Conservation (phyloP, 2,113 vertebrate species). For the Etheostoma cragini region DNA sequence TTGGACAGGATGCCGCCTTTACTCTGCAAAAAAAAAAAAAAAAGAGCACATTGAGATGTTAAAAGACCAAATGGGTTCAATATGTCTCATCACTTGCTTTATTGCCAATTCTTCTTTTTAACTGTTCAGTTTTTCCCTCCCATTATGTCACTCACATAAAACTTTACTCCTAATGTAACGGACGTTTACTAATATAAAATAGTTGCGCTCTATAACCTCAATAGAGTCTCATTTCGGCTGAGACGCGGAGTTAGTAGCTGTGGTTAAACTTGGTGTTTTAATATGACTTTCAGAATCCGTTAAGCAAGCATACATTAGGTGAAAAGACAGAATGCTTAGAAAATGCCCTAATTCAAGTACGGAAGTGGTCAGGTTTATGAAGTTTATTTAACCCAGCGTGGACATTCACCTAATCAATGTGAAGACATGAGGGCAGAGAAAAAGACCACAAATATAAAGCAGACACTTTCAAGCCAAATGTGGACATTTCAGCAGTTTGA, state of each 20-base stretch:
- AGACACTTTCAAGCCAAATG: background rate
- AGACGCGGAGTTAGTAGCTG: background rate
- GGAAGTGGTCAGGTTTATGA: background rate
- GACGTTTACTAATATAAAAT: too few species aligned
- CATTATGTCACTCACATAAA: background rate
- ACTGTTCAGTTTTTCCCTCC: background rate
- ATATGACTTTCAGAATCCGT: background rate
- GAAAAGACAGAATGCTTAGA: background rate
- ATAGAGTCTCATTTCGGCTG: too few species aligned
- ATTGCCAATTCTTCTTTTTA: background rate
- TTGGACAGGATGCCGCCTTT: constrained; percentile 95
- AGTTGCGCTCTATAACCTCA: too few species aligned
- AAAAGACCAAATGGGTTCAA: background rate
- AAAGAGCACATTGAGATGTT: background rate
- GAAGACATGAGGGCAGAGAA: background rate
- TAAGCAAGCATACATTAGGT: background rate
- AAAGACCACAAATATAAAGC: background rate
- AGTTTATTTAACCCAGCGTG: background rate
- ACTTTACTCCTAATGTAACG: background rate
- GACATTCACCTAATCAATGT: too few species aligned
- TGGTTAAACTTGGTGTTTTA: background rate
- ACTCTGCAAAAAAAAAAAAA: constrained; percentile 88
- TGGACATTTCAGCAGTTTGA: background rate
- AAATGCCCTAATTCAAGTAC: background rate
- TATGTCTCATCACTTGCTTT: background rate